phyloP scores from a whole-genome alignment of 1,140 invertebrate genomes.

The Drosophila lini region DNA sequence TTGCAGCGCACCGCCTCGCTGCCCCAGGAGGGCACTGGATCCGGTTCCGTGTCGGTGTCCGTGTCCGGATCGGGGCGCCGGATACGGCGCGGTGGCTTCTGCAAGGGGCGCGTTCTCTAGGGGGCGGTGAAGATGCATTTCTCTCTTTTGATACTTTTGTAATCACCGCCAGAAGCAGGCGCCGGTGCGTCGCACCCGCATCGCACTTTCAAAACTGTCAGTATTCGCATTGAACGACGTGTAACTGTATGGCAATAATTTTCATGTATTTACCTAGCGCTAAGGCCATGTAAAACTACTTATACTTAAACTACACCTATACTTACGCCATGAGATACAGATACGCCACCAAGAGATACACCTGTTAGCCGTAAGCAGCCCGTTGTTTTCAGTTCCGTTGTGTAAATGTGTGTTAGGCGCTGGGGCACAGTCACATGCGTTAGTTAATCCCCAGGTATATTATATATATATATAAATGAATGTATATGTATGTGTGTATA shows the following conservation, averaged over 20 bases:
- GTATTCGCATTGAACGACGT: slow-evolving; percentile 80
- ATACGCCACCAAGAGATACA: slow-evolving; percentile 37
- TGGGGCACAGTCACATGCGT: slow-evolving; percentile 25
- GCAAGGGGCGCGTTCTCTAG: slow-evolving; percentile 73
- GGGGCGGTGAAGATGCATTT: slow-evolving; percentile 51
- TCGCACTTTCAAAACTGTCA: slow-evolving; percentile 56
- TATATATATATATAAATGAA: slow-evolving; percentile 29
- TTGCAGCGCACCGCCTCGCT: slow-evolving; percentile 67
- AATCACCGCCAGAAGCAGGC: slow-evolving; percentile 41
- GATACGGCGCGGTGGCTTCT: slow-evolving; percentile 74
- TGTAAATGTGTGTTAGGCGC: slow-evolving; percentile 46
- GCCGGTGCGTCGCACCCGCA: slow-evolving; percentile 3
- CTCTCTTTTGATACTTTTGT: slow-evolving; percentile 72
- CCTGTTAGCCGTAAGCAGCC: slow-evolving; percentile 40
- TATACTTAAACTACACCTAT: slow-evolving; percentile 14
- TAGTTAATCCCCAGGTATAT: slow-evolving; percentile 28
- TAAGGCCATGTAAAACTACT: slow-evolving; percentile 52
- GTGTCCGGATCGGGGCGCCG: slow-evolving; percentile 50
- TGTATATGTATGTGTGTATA: slow-evolving; percentile 56
- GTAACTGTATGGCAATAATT: slow-evolving; percentile 83
- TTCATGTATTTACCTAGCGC: slow-evolving; percentile 77
- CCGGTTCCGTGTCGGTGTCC: slow-evolving; percentile 43
- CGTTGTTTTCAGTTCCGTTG: slow-evolving; percentile 45
- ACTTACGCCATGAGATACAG: slow-evolving; percentile 16
- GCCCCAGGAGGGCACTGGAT: slow-evolving; percentile 54